These are phyloP conservation scores for Nesometra sesokonis DNA, from an alignment of 35 echinoderm and acorn worm species.

Conservation along the genomic window DNA sequence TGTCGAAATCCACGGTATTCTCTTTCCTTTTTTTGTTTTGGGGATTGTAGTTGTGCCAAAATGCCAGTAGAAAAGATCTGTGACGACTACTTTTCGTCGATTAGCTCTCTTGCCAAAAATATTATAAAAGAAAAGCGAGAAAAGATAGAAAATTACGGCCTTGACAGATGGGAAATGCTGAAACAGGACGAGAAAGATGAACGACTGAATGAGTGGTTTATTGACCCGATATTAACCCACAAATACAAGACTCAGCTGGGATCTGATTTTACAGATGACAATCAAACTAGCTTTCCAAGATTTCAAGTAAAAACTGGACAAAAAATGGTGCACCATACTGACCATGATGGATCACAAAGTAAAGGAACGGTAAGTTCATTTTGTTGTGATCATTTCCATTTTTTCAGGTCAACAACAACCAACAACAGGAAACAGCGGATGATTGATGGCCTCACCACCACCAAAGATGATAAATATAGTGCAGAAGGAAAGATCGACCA, in stretches of 20 bases:
- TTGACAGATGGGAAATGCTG: slow-evolving; percentile 48
- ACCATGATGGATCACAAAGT: slow-evolving; percentile 22
- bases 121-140: slow-evolving; percentile 60
- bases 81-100: slow-evolving; percentile 75
- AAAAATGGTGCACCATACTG: slow-evolving; percentile 74
- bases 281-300: slow-evolving; percentile 35
- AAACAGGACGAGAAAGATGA: slow-evolving; percentile 64
- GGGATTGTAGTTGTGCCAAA: not conserved
- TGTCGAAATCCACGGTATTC: too few relatives aligned
- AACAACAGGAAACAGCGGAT: too few relatives aligned
- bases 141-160: slow-evolving; percentile 30
- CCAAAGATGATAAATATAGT: too few relatives aligned
- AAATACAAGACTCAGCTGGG: slow-evolving; percentile 60
- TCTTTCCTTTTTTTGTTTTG: not conserved
- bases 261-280: not conserved
- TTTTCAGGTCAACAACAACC: too few relatives aligned
- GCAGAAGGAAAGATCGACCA: too few relatives aligned
- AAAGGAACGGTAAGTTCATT: not conserved
- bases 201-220: slow-evolving; percentile 72
- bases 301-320: slow-evolving; percentile 43
- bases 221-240: slow-evolving; percentile 49
- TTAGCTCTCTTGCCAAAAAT: slow-evolving; percentile 61
- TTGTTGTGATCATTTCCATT: too few relatives aligned
- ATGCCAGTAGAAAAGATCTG: slow-evolving; percentile 55
- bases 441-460: too few relatives aligned